A percentile compares a stretch with the other conserved stretches of the same genome.
These are phyloP conservation scores for Patagioenas fasciata DNA, from an alignment of 2,113 vertebrate genomes.

Conservation along the genomic window DNA sequence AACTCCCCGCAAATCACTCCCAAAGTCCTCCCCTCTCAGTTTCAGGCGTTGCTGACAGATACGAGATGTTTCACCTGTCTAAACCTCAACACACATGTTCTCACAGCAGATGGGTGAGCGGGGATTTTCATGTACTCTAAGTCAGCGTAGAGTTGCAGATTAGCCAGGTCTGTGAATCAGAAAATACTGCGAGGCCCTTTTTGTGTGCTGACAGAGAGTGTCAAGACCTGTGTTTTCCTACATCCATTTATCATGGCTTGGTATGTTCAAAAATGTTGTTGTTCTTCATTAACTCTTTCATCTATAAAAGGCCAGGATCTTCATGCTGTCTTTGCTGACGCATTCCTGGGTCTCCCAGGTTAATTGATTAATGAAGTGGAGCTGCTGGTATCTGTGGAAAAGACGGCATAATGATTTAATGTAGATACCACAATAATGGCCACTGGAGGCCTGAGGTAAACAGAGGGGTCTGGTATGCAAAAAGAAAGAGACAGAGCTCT, in stretches of 20 bases:
- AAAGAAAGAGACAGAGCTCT: neutral
- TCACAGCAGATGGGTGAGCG: neutral
- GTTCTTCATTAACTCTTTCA: slow-evolving; percentile 46
- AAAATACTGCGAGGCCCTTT: neutral
- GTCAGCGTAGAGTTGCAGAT: neutral
- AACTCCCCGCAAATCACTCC: slow-evolving; percentile 7
- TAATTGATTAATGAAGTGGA: slow-evolving; percentile 51
- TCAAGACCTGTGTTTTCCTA: slow-evolving; percentile 58
- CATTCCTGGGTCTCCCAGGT: slow-evolving; percentile 20
- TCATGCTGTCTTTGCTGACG: neutral
- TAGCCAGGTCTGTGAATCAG: neutral
- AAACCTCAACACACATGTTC: slow-evolving; percentile 26
- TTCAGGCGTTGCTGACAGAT: slow-evolving; percentile 24
- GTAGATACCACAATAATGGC: neutral
- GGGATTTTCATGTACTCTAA: neutral
- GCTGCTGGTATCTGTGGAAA: slow-evolving; percentile 12
- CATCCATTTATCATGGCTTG: slow-evolving; percentile 54
- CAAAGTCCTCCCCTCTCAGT: neutral
- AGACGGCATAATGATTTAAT: slow-evolving; percentile 8
- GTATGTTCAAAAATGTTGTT: slow-evolving; percentile 46
- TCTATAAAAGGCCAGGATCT: neutral
- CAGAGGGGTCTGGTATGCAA: neutral
- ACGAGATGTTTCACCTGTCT: slow-evolving; percentile 19
- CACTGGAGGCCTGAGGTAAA: neutral
- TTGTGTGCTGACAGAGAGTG: slow-evolving; percentile 23